phyloP scores from a whole-genome alignment of 2,888 invertebrate genomes.

The Neoscelio sp. region DNA sequence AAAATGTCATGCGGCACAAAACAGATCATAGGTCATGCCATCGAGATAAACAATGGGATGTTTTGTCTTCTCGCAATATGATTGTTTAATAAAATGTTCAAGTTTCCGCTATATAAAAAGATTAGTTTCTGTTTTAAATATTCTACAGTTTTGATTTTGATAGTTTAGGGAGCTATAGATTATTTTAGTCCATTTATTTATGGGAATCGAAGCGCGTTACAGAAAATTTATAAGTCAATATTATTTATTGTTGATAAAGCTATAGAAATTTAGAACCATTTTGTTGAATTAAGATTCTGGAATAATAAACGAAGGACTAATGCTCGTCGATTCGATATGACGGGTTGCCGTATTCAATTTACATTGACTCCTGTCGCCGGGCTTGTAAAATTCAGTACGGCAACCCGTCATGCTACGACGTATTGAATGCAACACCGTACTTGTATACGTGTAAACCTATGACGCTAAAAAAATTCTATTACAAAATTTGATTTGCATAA shows the following conservation, averaged over 20 bases:
- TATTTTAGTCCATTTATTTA: too few species aligned
- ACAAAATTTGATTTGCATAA: slow-evolving; percentile 30
- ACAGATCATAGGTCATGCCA: neutral
- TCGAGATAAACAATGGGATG: slow-evolving; percentile 10
- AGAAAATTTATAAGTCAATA: too few species aligned
- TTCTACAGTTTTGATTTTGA: neutral
- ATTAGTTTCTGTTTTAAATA: slow-evolving; percentile 9
- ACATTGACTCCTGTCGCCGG: slow-evolving; percentile 61
- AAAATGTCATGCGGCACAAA: neutral
- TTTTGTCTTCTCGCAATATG: neutral
- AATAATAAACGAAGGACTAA: slow-evolving; percentile 60
- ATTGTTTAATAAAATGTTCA: slow-evolving; percentile 11
- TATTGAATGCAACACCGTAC: slow-evolving; percentile 56
- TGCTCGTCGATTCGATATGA: slow-evolving; percentile 61
- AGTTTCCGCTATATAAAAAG: neutral
- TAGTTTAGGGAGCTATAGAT: too few species aligned
- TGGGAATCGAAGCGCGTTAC: too few species aligned
- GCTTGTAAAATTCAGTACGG: slow-evolving; percentile 66
- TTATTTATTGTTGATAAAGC: too few species aligned
- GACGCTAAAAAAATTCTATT: slow-evolving; percentile 40
- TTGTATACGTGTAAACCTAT: slow-evolving; percentile 52
- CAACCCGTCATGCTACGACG: slow-evolving; percentile 63
- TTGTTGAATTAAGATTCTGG: slow-evolving; percentile 55
- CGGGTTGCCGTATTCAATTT: slow-evolving; percentile 65
- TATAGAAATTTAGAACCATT: neutral